Evolutionary conservation across 2,113 vertebrate genomes (phyloP).

Genomic region (Trichomycterus rosablanca): DNA sequence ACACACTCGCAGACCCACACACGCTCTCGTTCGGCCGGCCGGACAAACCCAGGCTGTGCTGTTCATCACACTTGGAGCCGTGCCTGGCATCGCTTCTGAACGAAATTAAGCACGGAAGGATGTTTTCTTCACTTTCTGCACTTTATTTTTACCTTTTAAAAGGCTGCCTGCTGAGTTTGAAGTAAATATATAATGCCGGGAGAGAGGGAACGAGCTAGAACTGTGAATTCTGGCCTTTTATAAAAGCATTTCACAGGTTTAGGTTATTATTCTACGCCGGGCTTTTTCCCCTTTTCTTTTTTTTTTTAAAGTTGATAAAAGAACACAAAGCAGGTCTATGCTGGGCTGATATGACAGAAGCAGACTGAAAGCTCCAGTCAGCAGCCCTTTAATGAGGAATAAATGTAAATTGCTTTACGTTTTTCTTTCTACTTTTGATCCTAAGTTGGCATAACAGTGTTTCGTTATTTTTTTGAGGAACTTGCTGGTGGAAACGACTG

Average conservation of each 20-base stretch:
- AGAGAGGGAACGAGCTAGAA: background rate
- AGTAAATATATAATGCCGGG: constrained; percentile 2
- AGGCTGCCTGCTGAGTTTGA: constrained; percentile 10
- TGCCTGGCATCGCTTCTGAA: constrained; percentile 13
- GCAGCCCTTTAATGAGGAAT: constrained; percentile 58
- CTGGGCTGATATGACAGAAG: constrained; percentile 47
- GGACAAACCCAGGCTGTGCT: constrained; percentile 8
- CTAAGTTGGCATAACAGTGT: no score
- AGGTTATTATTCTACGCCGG: constrained; percentile 12
- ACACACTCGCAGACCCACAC: constrained; percentile 7
- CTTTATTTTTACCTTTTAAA: constrained; percentile 15
- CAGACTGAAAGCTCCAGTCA: constrained; percentile 44
- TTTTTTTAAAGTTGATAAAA: constrained; percentile 42
- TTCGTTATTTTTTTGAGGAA: no score
- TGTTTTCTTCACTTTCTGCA: background rate
- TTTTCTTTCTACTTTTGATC: background rate
- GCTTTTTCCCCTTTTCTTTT: constrained; percentile 29
- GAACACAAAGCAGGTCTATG: constrained; percentile 42
- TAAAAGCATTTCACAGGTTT: background rate
- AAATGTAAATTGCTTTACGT: constrained; percentile 50
- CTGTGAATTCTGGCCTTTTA: constrained; percentile 5
- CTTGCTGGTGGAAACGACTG: no score
- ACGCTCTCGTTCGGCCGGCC: constrained; percentile 1
- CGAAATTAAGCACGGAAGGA: constrained; percentile 30
- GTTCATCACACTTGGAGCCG: constrained; percentile 24